A percentile compares a stretch with the other conserved stretches of the same genome.
Conservation (phyloP, 1,140 invertebrate species). For the Dreissena rostriformis region DNA sequence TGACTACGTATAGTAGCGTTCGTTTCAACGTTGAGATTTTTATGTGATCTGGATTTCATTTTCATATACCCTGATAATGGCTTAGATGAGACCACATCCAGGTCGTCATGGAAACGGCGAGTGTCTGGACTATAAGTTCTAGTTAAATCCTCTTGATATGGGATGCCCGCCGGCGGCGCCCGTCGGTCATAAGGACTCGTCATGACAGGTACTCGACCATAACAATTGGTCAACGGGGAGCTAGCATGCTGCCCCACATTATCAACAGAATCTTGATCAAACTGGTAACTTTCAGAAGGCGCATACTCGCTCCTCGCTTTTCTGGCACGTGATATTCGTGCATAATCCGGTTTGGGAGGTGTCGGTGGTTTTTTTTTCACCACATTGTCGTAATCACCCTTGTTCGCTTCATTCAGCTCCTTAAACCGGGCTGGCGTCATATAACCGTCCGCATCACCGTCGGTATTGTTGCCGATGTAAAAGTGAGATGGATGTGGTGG, state of each 20-base stretch:
- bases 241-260: slow-evolving; percentile 37
- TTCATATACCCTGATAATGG: slow-evolving; percentile 42
- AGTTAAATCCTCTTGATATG: neutral
- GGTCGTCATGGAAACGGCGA: slow-evolving; percentile 56
- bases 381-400: slow-evolving; percentile 52
- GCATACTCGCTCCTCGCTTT: slow-evolving; percentile 60
- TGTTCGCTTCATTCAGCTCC: slow-evolving; percentile 49
- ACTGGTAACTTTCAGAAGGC: neutral
- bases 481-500: slow-evolving; percentile 68
- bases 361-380: slow-evolving; percentile 64
- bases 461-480: slow-evolving; percentile 3
- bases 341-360: slow-evolving; percentile 57
- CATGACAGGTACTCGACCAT: neutral
- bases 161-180: neutral
- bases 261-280: neutral
- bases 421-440: slow-evolving; percentile 70
- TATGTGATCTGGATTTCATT: slow-evolving; percentile 64
- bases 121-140: neutral
- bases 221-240: neutral
- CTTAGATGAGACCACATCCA: slow-evolving; percentile 55
- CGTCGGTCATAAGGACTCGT: slow-evolving; percentile 17
- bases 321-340: slow-evolving; percentile 44
- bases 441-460: slow-evolving; percentile 67
- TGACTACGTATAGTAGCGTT: slow-evolving; percentile 76
- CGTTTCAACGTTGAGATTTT: slow-evolving; percentile 65